Conservation (phyloP, 2,797 vertebrate genomes). For the Eurystomus glaucurus region DNA sequence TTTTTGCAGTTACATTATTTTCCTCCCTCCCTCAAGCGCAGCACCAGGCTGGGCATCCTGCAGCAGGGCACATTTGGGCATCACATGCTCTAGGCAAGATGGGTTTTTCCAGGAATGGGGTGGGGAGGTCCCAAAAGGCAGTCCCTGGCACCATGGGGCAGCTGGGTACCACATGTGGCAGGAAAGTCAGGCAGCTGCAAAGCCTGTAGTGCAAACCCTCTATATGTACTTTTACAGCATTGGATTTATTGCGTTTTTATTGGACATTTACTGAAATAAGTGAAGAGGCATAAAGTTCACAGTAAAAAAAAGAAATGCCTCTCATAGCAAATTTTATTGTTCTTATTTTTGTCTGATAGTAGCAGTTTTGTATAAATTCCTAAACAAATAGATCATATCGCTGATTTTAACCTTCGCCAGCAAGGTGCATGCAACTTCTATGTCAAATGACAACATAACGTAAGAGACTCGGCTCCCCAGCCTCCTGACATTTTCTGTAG, state of each 20-base stretch:
- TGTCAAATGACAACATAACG: neutral
- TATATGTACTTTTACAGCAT: neutral
- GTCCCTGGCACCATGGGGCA: neutral
- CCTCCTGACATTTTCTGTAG: neutral
- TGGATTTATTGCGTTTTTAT: conserved; percentile 10
- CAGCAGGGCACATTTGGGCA: neutral
- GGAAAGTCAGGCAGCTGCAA: neutral
- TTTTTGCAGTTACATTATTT: neutral
- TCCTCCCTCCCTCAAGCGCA: neutral
- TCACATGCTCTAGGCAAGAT: fast-evolving
- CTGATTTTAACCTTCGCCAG: conserved; percentile 16
- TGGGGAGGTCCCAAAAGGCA: neutral
- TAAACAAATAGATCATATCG: conserved; percentile 35
- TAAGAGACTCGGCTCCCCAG: neutral
- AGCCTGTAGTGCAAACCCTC: neutral
- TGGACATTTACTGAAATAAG: conserved; percentile 17
- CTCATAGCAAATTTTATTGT: neutral
- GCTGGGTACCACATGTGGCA: fast-evolving
- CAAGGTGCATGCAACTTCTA: neutral
- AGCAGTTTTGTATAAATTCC: conserved; percentile 1
- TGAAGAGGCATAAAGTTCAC: conserved; percentile 32
- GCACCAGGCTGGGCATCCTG: fast-evolving
- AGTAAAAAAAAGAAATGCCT: conserved; percentile 19
- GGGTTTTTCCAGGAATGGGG: neutral
- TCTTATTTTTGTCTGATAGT: neutral